Conservation (phyloP, 2,888 invertebrate species). For the Lasius fuliginosus region DNA sequence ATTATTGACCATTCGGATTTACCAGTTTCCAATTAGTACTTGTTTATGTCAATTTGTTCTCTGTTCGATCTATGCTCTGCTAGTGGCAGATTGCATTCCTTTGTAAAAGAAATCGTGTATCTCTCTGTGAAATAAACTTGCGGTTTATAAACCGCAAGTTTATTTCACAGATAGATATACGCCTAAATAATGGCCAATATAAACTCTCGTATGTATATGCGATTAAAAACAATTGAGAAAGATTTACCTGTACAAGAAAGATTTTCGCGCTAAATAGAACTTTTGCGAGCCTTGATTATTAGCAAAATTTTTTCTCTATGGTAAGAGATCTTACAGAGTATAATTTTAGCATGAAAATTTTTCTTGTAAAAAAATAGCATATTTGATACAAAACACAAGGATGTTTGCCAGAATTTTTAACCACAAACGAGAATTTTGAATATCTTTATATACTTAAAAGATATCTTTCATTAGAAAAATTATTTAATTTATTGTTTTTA, state of each 20-base stretch:
- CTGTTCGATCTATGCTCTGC: background rate
- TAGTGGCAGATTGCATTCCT: background rate
- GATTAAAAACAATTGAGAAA: background rate
- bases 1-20: slow-evolving; percentile 36
- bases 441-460: too few species aligned
- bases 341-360: too few species aligned
- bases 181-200: background rate
- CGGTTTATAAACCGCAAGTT: too few species aligned
- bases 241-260: background rate
- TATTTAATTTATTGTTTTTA: too few species aligned
- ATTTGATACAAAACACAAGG: too few species aligned
- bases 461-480: too few species aligned
- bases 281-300: background rate
- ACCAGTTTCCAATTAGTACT: slow-evolving; percentile 30
- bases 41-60: background rate
- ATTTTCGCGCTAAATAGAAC: background rate
- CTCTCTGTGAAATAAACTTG: background rate
- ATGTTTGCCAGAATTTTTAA: too few species aligned
- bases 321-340: background rate
- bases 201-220: background rate
- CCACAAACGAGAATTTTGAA: too few species aligned
- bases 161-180: too few species aligned
- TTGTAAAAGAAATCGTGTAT: background rate
- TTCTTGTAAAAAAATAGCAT: too few species aligned
- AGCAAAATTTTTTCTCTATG: background rate